Base-by-base conservation (phyloP, 2,888 invertebrate species). In the Napeogenes sylphis region DNA sequence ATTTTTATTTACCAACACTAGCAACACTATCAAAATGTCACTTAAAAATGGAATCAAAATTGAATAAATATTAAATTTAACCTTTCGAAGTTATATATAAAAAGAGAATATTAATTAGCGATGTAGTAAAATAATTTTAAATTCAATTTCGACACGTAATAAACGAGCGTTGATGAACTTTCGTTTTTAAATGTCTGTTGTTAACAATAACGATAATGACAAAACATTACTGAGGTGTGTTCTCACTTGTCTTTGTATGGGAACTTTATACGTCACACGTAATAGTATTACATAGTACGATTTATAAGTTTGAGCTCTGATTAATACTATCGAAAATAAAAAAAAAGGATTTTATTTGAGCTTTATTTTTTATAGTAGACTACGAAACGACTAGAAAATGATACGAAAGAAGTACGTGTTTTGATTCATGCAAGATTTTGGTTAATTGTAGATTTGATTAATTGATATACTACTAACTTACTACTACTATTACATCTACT, bases 191-290 rank as follows among this genome's bases (percentile, higher is more conserved):
- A 60, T 57, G 56, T 55, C 57, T 45, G 54, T 57, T 58, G 54
- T 38, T 47, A 59, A 65, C 58, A 65, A 62, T 60, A 38, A 58
- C 8, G 30, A 35, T 58, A 58, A 56, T 59, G 62, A 62, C 65
- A 60, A 59, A 62, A 59, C 47, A 45, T 65, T 65, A 56, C 56
- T 62, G 64, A 59, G 61, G 54, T 56, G 33, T 21, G 33, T 21
- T 38, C 12, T 4, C 30, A 14, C 35, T 14, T 12, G 51, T 51
- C 30, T 30, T 42, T 42, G 42, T 42, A 42, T 12, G 42, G 51
- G 30, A 14, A 21, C 47, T 14, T 14, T 4, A 5, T 4, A 51
- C 47, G 4, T n/a, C 21, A 4, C 3, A 51, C 51, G 51, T 10
- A 30, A 30, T 42, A 42, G 42, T 38, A 8, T 42, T 42, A 42